Base-by-base conservation (phyloP, 2,888 invertebrate species). In the Callimorpha dominula region DNA sequence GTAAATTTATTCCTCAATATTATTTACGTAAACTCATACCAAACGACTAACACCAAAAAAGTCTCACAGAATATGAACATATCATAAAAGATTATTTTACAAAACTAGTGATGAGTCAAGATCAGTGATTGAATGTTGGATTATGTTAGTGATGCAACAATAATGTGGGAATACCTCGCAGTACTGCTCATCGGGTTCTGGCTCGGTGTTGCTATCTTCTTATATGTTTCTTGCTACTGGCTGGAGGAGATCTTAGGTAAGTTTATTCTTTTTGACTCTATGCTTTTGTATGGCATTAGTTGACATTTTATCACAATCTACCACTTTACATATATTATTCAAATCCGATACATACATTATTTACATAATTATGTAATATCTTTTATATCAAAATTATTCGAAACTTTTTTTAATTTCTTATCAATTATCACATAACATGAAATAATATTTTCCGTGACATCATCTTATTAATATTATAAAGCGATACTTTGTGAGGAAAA, bases 221-320 rank as follows among this genome's bases (percentile, higher is more conserved):
- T 96, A 68, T 96, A 96, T 85, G 90, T 96, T 80, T 94, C 95
- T 87, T 96, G 94, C 85, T 96, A 96, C 86, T 93, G 96, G 92
- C 92, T 96, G 66, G 97, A 97, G 85, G 96, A 96, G 86, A 94
- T 96, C 76, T 94, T 96, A 85, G 97, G 97, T 97, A 91, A 96
- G 96, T 94, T 68, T 69, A 52, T n/a, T 46, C 43, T 46, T 46
- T 46, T 46, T 46, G 9, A 0, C 0, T 46, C 4, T 46, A 46
- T 46, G 4, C 0, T 46, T 46, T 9, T 46, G 4, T 46, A 46
- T 46, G 31, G 31, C 31, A 31, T 2, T 31, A 31, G 2, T 31
- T 31, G 31, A 31, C 31, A 2, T 31, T 31, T 31, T 31, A 31
- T 31, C 31, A 31, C 1, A 31, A 31, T 31, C 31, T 31, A 31